Evolutionary conservation across 2,888 invertebrate genomes (phyloP), one percentile per base, ranked within the genome.

Genomic region (Octodonta nipae): DNA sequence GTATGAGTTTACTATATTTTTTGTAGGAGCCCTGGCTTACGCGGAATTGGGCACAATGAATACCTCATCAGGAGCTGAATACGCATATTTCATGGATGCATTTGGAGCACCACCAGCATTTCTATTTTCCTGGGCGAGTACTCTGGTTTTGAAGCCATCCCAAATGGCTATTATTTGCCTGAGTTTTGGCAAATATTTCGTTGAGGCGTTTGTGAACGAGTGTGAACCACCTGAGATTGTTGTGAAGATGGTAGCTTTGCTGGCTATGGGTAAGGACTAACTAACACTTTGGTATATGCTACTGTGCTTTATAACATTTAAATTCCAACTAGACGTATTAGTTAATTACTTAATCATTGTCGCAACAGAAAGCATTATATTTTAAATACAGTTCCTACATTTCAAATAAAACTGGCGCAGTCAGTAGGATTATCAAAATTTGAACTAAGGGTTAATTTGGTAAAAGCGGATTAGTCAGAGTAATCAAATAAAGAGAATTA

Each of bases 11-110:
- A n/a, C n/a, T n/a, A n/a, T n/a, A n/a, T n/a, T 30, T 27, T 13
- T 56, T 60, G 36, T 54, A 87, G 91, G 91, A 61, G 89, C 91
- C 55, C 71, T 92, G 55, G 79, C 88, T 47, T 92, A 91, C 63
- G 89, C 89, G 52, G 91, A 92, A 68, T 66, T 92, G 60, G 91
- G 91, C 55, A 91, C 91, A 45, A 86, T 91, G 83, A 89, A 91
- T 64, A 87, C 89, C 52, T 86, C 87, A 51, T 88, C 88, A 43
- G 91, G 91, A 44, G 91, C 88, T 42, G 91, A 92, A 64, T 91
- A 91, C 71, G 88, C 88, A 46, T 91, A 92, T 65, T 88, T 89
- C 65, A 85, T 88, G 83, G 88, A 88, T 63, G 89, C 89, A 36
- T 89, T 88, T 62, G 91, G 91, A 45, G 81, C 86, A 50, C 76